Evolutionary conservation across 1,140 invertebrate species (phyloP).

Genomic region (Goniozus legneri): DNA sequence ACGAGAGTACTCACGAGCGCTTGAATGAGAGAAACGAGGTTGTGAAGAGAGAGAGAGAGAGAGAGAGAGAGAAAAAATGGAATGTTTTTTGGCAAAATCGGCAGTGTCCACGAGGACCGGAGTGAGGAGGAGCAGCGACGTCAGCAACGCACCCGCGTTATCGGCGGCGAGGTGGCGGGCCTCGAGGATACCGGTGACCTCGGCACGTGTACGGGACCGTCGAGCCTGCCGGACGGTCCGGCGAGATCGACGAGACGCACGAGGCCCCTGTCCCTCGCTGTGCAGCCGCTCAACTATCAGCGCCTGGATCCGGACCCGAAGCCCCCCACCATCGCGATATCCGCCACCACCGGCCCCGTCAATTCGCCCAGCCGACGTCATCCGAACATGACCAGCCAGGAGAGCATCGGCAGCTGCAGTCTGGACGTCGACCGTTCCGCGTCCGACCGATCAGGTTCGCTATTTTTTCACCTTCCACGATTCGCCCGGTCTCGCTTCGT

Average conservation of each 20-base stretch:
- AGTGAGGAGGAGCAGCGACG: conserved; percentile 24
- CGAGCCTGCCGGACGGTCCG: conserved; percentile 36
- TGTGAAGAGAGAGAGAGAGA: conserved; percentile 2
- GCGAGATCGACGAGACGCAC: conserved; percentile 33
- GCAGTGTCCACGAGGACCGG: conserved; percentile 50
- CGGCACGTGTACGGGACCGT: too few relatives aligned
- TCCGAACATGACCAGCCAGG: conserved; percentile 55
- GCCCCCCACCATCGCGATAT: conserved; percentile 7
- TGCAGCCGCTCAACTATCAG: conserved; percentile 49
- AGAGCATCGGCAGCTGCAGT: conserved; percentile 76
- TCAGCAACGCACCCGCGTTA: conserved; percentile 22
- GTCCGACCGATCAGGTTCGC: conserved; percentile 74
- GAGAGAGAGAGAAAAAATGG: conserved; percentile 2
- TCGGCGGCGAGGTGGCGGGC: conserved; percentile 34
- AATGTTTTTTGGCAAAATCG: conserved; percentile 12
- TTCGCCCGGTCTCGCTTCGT: conserved; percentile 9
- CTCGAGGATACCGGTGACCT: conserved; percentile 31
- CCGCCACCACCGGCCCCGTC: conserved; percentile 3
- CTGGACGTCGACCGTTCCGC: conserved; percentile 74
- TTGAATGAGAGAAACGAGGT: conserved; percentile 1
- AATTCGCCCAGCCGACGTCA: conserved; percentile 25
- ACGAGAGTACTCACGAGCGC: not conserved
- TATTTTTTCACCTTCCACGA: conserved; percentile 3
- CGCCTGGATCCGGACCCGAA: conserved; percentile 37
- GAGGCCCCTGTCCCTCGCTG: conserved; percentile 47